These are phyloP conservation scores for Falco concolor DNA, from an alignment of 2,797 vertebrate genomes.

Conservation along the genomic window DNA sequence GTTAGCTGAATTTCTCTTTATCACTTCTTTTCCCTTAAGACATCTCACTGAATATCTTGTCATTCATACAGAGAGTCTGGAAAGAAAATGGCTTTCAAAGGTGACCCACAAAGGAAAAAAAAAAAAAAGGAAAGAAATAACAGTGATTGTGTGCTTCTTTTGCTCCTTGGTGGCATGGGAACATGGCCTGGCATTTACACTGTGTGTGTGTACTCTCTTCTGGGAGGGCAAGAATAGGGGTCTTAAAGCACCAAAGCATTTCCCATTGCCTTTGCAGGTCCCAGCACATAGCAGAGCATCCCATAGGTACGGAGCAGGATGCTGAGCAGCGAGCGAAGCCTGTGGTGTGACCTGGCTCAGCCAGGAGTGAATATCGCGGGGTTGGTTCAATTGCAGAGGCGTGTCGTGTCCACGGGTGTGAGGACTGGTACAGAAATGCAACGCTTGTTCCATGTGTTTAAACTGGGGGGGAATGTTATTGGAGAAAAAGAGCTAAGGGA, in stretches of 20 bases:
- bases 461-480: neutral
- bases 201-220: no score
- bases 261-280: neutral
- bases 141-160: neutral
- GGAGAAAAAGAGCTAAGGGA: fast-evolving
- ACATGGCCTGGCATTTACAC: neutral
- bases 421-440: fast-evolving
- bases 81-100: neutral
- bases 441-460: neutral
- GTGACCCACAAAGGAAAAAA: neutral
- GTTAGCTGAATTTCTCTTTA: slow-evolving; percentile 32
- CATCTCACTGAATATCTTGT: neutral
- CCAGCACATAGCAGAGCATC: neutral
- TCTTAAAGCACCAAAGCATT: neutral
- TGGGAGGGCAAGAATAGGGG: neutral
- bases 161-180: neutral
- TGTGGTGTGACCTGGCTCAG: neutral
- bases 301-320: fast-evolving
- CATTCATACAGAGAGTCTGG: neutral
- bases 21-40: slow-evolving; percentile 4
- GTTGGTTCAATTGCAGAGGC: fast-evolving
- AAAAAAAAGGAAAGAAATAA: no score
- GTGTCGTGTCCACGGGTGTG: fast-evolving
- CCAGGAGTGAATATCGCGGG: fast-evolving
- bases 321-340: neutral